Base-by-base conservation (phyloP, 2,113 vertebrate species). In the Burhinus bistriatus region DNA sequence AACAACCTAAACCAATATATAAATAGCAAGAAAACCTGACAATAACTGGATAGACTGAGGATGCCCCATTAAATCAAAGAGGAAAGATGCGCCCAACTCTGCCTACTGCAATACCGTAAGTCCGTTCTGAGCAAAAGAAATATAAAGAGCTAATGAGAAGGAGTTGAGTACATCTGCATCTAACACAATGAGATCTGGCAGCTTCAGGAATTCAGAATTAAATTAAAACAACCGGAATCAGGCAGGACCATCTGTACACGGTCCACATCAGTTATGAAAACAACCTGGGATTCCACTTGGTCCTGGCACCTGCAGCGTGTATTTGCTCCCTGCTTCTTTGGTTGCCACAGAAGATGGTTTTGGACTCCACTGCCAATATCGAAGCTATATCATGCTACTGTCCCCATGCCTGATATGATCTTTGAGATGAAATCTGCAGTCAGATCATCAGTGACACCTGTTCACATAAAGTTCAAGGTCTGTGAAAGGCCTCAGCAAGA, bases 271-370 rank as follows among this genome's bases (percentile, higher is more conserved):
- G 30, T 14, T n/a, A 29, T 52, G 59, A 54, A 59, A 72, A 57
- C 18, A 68, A 38, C 22, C 58, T 47, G 49, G 44, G 52, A 78
- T 52, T 62, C 52, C 62, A 61, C 32, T 25, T 57, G 34, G 9
- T 59, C 40, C 51, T 71, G 52, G 69, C 40, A 83, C 34, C 19
- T 1, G 1, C 65, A 40, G n/a, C 0, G 0, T 44, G 6, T 45
- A 61, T 47, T 49, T 72, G 42, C 47, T 85, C 54, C 29, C 47
- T 42, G 29, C 16, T 54, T 42, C 47, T 88, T 30, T n/a, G 44
- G 10, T 20, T 61, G 76, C 36, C 42, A 45, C 6, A 79, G 15
- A 61, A 62, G 47, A 34, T 15, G n/a, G 14, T 57, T 72, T 44
- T 45, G 51, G 51, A 38, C 51, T 42, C 7, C 34, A 36, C 32